phyloP scores from a whole-genome alignment of 2,888 invertebrate genomes.

The Standfussiana lucernea region DNA sequence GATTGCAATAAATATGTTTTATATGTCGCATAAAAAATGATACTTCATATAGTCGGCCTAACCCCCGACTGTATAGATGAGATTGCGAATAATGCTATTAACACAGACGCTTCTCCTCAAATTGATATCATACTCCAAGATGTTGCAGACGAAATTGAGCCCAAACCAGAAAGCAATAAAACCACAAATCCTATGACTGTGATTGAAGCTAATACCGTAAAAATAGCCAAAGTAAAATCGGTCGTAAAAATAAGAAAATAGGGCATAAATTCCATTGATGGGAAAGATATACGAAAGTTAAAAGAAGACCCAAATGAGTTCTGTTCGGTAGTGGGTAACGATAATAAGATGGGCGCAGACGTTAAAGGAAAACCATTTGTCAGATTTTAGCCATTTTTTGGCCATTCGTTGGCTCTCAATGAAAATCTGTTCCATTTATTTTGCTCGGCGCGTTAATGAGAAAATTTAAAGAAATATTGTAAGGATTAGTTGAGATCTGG shows the following conservation, averaged over 20 bases:
- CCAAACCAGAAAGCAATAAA: slow-evolving; percentile 64
- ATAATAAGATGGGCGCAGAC: slow-evolving; percentile 91
- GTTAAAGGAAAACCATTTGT: slow-evolving; percentile 91
- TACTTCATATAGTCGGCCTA: slow-evolving; percentile 87
- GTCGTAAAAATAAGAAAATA: slow-evolving; percentile 64
- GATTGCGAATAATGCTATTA: slow-evolving; percentile 91
- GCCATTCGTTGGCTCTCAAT: slow-evolving; percentile 86
- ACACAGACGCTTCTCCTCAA: slow-evolving; percentile 91
- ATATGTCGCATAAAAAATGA: slow-evolving; percentile 90
- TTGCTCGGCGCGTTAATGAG: slow-evolving; percentile 84
- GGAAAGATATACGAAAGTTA: slow-evolving; percentile 75
- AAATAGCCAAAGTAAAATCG: slow-evolving; percentile 69
- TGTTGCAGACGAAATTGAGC: slow-evolving; percentile 74
- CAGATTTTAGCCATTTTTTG: slow-evolving; percentile 90
- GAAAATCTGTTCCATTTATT: slow-evolving; percentile 91
- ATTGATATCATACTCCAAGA: slow-evolving; percentile 87
- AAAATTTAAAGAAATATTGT: slow-evolving; percentile 75
- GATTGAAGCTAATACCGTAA: slow-evolving; percentile 70
- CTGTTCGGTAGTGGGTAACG: slow-evolving; percentile 90
- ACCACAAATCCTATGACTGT: slow-evolving; percentile 66
- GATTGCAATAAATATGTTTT: slow-evolving; percentile 91
- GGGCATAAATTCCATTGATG: slow-evolving; percentile 70
- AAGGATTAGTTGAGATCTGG: slow-evolving; percentile 27
- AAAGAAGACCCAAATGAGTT: slow-evolving; percentile 88
- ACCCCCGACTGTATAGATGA: slow-evolving; percentile 90